These are phyloP conservation scores for Corvus cornix DNA, from an alignment of 2,113 vertebrate genomes.

Conservation along the genomic window DNA sequence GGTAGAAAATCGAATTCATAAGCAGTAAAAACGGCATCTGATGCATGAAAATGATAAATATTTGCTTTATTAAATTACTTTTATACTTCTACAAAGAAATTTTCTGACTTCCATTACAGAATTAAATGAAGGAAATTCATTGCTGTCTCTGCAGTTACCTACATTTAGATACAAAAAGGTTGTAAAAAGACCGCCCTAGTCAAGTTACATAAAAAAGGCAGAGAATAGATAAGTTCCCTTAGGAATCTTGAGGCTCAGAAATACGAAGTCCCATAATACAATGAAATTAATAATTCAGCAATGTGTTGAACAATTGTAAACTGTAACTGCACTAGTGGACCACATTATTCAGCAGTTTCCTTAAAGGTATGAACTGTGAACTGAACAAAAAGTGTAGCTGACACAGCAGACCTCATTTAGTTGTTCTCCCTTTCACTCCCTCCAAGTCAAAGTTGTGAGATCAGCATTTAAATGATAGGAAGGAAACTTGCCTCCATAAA, in stretches of 20 bases:
- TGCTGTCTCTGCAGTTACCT: conserved; percentile 42
- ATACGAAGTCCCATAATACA: conserved; percentile 56
- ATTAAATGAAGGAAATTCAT: conserved; percentile 44
- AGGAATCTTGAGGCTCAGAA: conserved; percentile 58
- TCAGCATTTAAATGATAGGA: conserved; percentile 50
- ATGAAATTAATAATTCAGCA: conserved; percentile 62
- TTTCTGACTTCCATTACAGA: conserved; percentile 14
- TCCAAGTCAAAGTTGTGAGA: conserved; percentile 30
- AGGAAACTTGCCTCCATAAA: conserved; percentile 64
- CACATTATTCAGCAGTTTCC: conserved; percentile 68
- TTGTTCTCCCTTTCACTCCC: conserved; percentile 29
- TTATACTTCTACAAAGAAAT: conserved; percentile 55
- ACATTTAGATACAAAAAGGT: conserved; percentile 62
- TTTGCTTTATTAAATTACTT: conserved; percentile 72
- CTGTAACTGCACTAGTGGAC: conserved; percentile 58
- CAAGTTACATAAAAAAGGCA: conserved; percentile 43
- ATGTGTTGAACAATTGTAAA: conserved; percentile 66
- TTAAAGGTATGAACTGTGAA: conserved; percentile 55
- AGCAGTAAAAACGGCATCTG: neutral
- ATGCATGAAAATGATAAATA: conserved; percentile 56
- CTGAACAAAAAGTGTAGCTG: conserved; percentile 53
- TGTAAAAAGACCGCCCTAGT: conserved; percentile 33
- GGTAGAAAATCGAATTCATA: neutral
- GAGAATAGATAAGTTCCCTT: conserved; percentile 31
- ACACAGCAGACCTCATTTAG: conserved; percentile 44